phyloP scores from a whole-genome alignment of 2,113 vertebrate species.

The Fulica atra region DNA sequence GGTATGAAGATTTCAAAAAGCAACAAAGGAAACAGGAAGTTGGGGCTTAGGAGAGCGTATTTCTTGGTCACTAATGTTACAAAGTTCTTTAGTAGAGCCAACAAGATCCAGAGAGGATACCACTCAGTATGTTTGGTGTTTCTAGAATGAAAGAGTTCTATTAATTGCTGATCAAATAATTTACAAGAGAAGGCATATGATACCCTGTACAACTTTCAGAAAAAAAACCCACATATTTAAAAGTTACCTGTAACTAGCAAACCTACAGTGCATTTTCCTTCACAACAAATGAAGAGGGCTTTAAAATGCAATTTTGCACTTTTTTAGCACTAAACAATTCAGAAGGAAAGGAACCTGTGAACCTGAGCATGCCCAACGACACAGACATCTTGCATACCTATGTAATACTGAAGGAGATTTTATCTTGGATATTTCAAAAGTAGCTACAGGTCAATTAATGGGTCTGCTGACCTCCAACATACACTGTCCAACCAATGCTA shows the following conservation, averaged over 20 bases:
- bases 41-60: not conserved
- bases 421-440: not conserved
- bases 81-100: not conserved
- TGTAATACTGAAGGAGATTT: not conserved
- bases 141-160: not conserved
- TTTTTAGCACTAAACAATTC: not conserved
- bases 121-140: not conserved
- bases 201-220: not conserved
- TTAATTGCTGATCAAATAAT: not conserved
- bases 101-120: not conserved
- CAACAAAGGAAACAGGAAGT: not conserved
- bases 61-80: not conserved
- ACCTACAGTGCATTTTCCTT: not conserved
- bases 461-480: not conserved
- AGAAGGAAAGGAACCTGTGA: not conserved
- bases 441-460: not conserved
- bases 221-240: not conserved
- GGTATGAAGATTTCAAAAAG: not conserved
- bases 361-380: not conserved
- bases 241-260: not conserved
- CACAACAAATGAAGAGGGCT: not conserved
- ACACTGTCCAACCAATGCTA: not conserved
- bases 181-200: not conserved
- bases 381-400: not conserved
- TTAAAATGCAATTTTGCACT: not conserved